phyloP scores from a whole-genome alignment of 2,888 invertebrate species.

The Calameuta idolon region DNA sequence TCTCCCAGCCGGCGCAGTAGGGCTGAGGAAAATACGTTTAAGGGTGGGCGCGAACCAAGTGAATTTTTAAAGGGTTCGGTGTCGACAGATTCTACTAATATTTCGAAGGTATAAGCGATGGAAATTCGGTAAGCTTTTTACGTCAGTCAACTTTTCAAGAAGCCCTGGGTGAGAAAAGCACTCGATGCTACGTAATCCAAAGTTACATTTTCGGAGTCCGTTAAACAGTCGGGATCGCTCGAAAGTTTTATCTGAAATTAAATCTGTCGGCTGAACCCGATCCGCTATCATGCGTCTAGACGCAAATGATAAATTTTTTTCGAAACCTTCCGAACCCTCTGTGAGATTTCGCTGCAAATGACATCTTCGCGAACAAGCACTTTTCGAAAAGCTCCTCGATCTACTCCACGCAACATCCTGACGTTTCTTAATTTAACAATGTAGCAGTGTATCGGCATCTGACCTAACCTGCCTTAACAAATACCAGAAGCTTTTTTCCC shows the following conservation, averaged over 20 bases:
- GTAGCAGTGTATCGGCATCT: neutral
- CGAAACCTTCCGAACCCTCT: neutral
- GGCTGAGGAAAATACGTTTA: neutral
- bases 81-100: neutral
- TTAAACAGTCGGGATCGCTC: constrained; percentile 25
- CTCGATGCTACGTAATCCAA: neutral
- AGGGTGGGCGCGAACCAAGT: neutral
- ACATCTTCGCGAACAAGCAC: neutral
- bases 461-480: neutral
- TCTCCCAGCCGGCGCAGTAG: neutral
- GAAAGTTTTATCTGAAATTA: constrained; percentile 46
- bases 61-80: neutral
- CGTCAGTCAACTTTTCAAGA: neutral
- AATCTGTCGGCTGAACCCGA: constrained; percentile 27
- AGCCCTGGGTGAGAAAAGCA: neutral
- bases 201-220: constrained; percentile 25
- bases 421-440: neutral
- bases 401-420: neutral
- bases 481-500: neutral
- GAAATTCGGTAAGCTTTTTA: neutral
- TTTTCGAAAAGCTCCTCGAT: neutral
- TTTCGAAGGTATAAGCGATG: neutral
- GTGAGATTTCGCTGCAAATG: neutral
- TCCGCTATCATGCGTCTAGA: neutral
- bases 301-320: neutral